These are phyloP conservation scores for Cryptocheilus praepositus DNA, from an alignment of 2,888 invertebrate species.

Conservation along the genomic window DNA sequence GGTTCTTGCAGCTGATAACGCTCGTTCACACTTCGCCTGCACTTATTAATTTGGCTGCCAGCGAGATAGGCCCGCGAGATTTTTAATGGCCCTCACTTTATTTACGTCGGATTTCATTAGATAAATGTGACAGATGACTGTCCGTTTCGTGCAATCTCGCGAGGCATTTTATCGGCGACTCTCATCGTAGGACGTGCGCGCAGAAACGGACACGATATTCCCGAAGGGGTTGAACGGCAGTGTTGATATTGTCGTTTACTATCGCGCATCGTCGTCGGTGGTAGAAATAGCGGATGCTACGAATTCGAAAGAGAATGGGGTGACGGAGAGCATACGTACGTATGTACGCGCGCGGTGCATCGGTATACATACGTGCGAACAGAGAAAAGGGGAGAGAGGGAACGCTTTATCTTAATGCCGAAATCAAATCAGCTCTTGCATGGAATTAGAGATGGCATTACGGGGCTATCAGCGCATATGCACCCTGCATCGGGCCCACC, in stretches of 20 bases:
- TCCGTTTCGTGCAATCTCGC: background rate
- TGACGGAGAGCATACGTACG: constrained; percentile 34
- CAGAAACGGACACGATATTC: constrained; percentile 21
- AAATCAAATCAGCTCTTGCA: constrained; percentile 74
- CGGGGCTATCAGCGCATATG: constrained; percentile 71
- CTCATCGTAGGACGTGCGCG: too few species aligned
- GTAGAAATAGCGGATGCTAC: background rate
- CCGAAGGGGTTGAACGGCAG: constrained; percentile 46
- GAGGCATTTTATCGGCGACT: background rate
- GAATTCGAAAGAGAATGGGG: constrained; percentile 26
- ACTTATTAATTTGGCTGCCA: too few species aligned
- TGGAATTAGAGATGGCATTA: constrained; percentile 75
- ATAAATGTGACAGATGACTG: background rate
- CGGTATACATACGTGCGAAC: constrained; percentile 11
- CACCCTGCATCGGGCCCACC: constrained; percentile 60
- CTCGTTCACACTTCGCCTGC: too few species aligned
- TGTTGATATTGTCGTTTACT: constrained; percentile 43
- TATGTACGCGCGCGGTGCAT: constrained; percentile 37
- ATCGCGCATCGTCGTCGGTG: constrained; percentile 33
- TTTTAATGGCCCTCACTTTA: background rate
- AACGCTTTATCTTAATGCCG: constrained; percentile 73
- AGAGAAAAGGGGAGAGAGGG: constrained; percentile 26
- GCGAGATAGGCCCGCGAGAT: background rate
- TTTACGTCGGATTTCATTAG: background rate
- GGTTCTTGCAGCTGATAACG: too few species aligned